These are phyloP conservation scores for Pseudolaguvia tuberculata DNA, from an alignment of 2,113 vertebrate species.

Conservation along the genomic window DNA sequence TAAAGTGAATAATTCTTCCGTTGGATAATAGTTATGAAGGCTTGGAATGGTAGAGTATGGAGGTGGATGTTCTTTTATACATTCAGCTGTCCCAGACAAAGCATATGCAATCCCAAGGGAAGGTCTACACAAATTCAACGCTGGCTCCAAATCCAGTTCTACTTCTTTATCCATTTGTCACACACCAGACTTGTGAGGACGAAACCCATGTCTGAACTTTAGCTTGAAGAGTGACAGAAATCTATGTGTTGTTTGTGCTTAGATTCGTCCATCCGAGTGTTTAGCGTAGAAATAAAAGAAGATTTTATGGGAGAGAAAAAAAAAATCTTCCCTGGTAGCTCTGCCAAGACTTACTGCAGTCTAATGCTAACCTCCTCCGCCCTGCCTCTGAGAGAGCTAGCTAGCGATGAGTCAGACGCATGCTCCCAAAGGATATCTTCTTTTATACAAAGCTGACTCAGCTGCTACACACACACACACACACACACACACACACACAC, in stretches of 20 bases:
- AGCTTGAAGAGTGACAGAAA: conserved; percentile 1
- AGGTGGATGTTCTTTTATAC: conserved; percentile 41
- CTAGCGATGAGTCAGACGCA: conserved; percentile 16
- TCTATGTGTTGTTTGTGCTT: too few relatives aligned
- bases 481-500: conserved; percentile 23
- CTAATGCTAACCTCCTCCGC: conserved; percentile 18
- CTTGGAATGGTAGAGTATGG: not conserved
- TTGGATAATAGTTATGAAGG: not conserved
- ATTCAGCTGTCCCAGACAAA: conserved; percentile 56
- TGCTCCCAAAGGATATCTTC: conserved; percentile 7
- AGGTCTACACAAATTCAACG: conserved; percentile 51
- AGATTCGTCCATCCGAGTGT: too few relatives aligned
- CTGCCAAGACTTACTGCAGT: conserved; percentile 3
- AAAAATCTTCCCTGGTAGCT: not conserved
- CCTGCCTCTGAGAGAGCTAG: not conserved
- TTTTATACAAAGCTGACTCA: conserved; percentile 22
- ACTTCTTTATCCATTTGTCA: not conserved
- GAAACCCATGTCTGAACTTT: too few relatives aligned
- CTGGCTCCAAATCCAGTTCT: conserved; percentile 53
- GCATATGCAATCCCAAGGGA: conserved; percentile 41
- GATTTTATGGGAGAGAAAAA: not conserved
- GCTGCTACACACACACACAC: conserved; percentile 22
- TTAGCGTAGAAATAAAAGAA: not conserved
- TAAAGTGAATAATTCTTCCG: not conserved
- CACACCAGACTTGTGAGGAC: not conserved